Percentiles rank a stretch among this genome's conserved stretches.
These are phyloP conservation scores for Arenaria interpres DNA, from an alignment of 2,113 vertebrate species.

Conservation along the genomic window DNA sequence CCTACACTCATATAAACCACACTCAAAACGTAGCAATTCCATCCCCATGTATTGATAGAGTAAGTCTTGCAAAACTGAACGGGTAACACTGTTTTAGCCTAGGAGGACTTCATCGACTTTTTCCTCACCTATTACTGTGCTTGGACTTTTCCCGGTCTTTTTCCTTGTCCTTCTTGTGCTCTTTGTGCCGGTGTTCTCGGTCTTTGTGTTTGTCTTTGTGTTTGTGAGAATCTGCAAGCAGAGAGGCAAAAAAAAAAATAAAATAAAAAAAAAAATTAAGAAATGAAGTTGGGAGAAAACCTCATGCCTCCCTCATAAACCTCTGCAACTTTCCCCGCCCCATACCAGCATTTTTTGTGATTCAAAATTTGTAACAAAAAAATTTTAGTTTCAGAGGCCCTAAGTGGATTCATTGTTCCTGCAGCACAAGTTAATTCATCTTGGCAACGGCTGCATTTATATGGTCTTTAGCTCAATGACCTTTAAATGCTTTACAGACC, in stretches of 20 bases:
- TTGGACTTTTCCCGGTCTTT: constrained; percentile 90
- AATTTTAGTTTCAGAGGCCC: background rate
- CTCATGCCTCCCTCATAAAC: constrained; percentile 4
- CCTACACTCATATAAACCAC: background rate
- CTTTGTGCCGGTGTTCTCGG: constrained; percentile 94
- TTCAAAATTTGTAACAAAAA: background rate
- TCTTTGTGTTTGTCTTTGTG: constrained; percentile 97
- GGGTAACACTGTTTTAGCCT: background rate
- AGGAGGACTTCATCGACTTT: background rate
- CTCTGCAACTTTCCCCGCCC: background rate
- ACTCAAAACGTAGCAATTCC: background rate
- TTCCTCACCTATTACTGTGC: constrained; percentile 90
- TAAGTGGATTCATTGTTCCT: background rate
- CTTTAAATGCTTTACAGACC: background rate
- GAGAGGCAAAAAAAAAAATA: constrained; percentile 49
- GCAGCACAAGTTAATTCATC: background rate
- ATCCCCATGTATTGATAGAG: background rate
- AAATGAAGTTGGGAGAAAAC: constrained; percentile 16
- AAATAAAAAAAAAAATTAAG: constrained; percentile 8
- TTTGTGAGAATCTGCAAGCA: constrained; percentile 90
- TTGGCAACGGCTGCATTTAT: background rate
- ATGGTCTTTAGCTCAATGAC: background rate
- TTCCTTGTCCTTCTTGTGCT: constrained; percentile 95
- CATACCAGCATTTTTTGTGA: background rate
- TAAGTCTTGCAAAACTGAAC: background rate